Base-by-base conservation (phyloP, 2,797 vertebrate species). In the Galagoides demidoff region DNA sequence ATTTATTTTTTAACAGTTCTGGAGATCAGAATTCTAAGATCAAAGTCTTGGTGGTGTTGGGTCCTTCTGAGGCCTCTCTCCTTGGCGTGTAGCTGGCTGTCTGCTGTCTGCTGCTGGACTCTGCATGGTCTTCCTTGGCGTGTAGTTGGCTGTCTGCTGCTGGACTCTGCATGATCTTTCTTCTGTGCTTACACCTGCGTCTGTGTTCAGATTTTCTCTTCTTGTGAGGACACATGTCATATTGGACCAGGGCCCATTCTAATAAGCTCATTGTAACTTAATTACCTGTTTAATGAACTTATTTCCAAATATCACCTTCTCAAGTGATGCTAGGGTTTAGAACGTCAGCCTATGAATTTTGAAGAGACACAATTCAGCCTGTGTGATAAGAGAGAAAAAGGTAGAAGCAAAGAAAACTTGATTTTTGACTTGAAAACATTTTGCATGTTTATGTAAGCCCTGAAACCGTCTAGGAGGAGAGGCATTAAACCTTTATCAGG, bases 381-480 rank as follows among this genome's bases (percentile, higher is more conserved):
- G 49, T 52, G 49, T 52, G 37, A 29, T 64, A 45, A 89, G 68
- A 83, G 68, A 25, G 43, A 94, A 77, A 74, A 37, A 84, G 11
- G 49, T 52, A 52, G 43, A 90, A 57, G 55, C 43, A 59, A 66
- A 77, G 74, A 76, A 73, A 81, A 52, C 37, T 77, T 85, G 43
- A 19, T 77, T 73, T 85, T 74, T 95, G 57, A 3, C 55, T 63
- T 61, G 74, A 89, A 91, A 85, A 95, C 6, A 34, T 73, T 91
- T 68, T 16, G 6, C 25, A 17, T 57, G 0, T 64, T 94, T 86
- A 25, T 77, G 59, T 68, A 84, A 84, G 16, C 76, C 59, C 27
- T 81, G 64, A 59, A 70, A 83, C 79, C 22, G 14, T 92, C 25
- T 87, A 25, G 27, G 85, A 95, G 52, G 43, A 59, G 94, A n/a